phyloP scores from a whole-genome alignment of 2,113 vertebrate species.

The Ailurus styani region DNA sequence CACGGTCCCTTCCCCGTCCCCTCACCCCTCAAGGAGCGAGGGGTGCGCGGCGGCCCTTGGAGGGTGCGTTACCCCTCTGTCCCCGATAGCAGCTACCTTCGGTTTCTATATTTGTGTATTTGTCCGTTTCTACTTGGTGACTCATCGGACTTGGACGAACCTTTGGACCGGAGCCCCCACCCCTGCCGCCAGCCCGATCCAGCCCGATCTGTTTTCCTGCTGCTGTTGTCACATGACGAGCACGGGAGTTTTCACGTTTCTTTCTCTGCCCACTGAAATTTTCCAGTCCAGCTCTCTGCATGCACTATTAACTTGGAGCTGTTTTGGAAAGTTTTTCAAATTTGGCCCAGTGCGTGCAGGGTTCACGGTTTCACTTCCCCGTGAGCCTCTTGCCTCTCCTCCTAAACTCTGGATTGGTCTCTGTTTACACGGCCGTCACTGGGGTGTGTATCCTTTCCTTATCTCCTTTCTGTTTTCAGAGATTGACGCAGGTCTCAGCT shows the following conservation, averaged over 20 bases:
- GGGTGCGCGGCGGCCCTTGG: fast-evolving
- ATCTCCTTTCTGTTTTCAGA: neutral
- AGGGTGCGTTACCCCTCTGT: neutral
- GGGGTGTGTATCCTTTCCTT: neutral
- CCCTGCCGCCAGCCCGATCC: neutral
- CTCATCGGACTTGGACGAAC: constrained; percentile 13
- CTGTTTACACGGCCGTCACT: neutral
- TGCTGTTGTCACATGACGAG: constrained; percentile 25
- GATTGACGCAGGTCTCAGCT: neutral
- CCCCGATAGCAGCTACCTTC: neutral
- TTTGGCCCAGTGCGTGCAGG: fast-evolving
- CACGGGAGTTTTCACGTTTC: neutral
- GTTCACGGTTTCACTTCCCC: neutral
- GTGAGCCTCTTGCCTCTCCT: neutral
- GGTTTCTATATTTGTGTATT: neutral
- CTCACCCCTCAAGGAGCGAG: fast-evolving
- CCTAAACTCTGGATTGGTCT: neutral
- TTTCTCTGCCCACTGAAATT: neutral
- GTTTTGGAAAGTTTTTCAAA: neutral
- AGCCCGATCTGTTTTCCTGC: constrained; percentile 8
- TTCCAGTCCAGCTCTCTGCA: neutral
- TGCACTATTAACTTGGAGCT: neutral
- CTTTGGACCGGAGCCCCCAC: neutral
- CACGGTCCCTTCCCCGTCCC: neutral
- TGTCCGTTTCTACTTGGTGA: constrained; percentile 27